Evolutionary conservation across 2,888 invertebrate species (phyloP).

Genomic region (Drosophila colorata): DNA sequence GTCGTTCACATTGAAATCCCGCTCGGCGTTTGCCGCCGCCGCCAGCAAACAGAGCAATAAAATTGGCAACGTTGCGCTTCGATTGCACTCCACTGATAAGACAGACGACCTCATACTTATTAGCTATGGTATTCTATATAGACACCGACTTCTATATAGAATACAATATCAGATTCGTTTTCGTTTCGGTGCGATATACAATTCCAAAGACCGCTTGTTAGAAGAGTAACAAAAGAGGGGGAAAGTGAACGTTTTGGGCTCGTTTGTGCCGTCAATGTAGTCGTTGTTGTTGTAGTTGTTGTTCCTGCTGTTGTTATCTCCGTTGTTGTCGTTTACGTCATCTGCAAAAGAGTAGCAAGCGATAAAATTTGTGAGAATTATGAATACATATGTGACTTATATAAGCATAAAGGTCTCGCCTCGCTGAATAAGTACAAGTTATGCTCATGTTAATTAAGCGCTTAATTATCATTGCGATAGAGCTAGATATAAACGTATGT

Average conservation of each 20-base stretch:
- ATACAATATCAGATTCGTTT: slow-evolving; percentile 50
- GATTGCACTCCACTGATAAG: slow-evolving; percentile 58
- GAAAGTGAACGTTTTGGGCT: slow-evolving; percentile 40
- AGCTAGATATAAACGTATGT: background rate
- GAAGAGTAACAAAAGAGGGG: slow-evolving; percentile 9
- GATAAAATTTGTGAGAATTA: slow-evolving; percentile 52
- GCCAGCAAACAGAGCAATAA: slow-evolving; percentile 45
- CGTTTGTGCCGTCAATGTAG: slow-evolving; percentile 1
- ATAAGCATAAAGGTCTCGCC: slow-evolving; percentile 46
- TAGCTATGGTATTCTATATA: slow-evolving; percentile 38
- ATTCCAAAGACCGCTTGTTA: slow-evolving; percentile 30
- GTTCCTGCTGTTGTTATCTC: slow-evolving; percentile 10
- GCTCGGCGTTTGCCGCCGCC: slow-evolving; percentile 70
- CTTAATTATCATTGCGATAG: slow-evolving; percentile 50
- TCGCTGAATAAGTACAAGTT: slow-evolving; percentile 48
- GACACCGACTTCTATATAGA: slow-evolving; percentile 28
- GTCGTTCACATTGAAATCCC: slow-evolving; percentile 84
- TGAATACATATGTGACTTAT: slow-evolving; percentile 32
- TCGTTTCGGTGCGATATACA: slow-evolving; percentile 27
- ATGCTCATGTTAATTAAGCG: slow-evolving; percentile 65
- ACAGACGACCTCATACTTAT: slow-evolving; percentile 45
- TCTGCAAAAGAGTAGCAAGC: slow-evolving; percentile 54
- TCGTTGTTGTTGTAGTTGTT: slow-evolving; percentile 13
- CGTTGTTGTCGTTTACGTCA: slow-evolving; percentile 64
- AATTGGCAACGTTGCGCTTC: slow-evolving; percentile 46